These are phyloP conservation scores for Gambusia holbrooki DNA, from an alignment of 2,113 vertebrate genomes.

Conservation along the genomic window DNA sequence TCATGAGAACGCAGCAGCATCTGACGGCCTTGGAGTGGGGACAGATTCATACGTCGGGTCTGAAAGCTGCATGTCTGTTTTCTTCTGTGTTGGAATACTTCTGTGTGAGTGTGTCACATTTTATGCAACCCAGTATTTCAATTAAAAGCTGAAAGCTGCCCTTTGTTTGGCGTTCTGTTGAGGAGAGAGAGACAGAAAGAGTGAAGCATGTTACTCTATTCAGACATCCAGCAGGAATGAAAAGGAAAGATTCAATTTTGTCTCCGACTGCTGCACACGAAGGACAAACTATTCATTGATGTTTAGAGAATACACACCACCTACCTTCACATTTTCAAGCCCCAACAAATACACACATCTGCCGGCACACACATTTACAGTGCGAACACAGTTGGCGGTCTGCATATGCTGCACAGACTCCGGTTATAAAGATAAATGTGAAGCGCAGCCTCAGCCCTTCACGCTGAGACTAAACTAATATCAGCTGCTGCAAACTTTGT, in stretches of 20 bases:
- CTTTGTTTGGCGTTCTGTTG: slow-evolving; percentile 60
- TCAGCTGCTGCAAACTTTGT: slow-evolving; percentile 34
- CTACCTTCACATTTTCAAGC: slow-evolving; percentile 20
- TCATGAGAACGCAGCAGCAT: not conserved
- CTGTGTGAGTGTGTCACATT: slow-evolving; percentile 36
- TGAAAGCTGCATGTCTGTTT: slow-evolving; percentile 10
- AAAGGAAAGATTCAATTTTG: slow-evolving; percentile 56
- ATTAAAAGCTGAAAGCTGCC: slow-evolving; percentile 64
- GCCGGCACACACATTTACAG: slow-evolving; percentile 4
- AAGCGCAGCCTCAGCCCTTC: slow-evolving; percentile 6
- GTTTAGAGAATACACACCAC: slow-evolving; percentile 32
- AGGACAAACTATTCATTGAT: slow-evolving; percentile 68
- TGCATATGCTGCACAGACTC: slow-evolving; percentile 7
- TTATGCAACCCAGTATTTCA: slow-evolving; percentile 52
- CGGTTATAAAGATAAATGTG: slow-evolving; percentile 32
- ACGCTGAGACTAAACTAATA: slow-evolving; percentile 51
- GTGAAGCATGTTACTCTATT: slow-evolving; percentile 58
- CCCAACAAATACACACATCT: slow-evolving; percentile 15
- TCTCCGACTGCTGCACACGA: slow-evolving; percentile 50
- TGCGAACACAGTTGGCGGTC: slow-evolving; percentile 8
- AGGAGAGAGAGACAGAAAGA: slow-evolving; percentile 52
- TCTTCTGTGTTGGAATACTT: slow-evolving; percentile 37
- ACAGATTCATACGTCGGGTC: not conserved
- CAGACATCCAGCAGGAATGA: slow-evolving; percentile 54
- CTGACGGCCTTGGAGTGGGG: not conserved